These are phyloP conservation scores for Anolis apletophallus DNA, from an alignment of 2,797 vertebrate genomes.

Conservation along the genomic window DNA sequence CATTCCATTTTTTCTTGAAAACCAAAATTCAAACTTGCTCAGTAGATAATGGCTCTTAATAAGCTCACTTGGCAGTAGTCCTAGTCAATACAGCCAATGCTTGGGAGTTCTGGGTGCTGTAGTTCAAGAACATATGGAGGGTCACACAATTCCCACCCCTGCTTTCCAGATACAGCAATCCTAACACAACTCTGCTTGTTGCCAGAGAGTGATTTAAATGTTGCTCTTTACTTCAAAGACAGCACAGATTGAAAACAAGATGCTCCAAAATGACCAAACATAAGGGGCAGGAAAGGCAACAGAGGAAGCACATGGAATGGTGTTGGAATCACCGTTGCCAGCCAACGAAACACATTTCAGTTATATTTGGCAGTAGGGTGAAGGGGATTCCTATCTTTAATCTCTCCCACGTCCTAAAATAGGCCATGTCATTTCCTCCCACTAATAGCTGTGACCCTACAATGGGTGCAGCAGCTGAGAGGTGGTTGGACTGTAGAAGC, in stretches of 20 bases:
- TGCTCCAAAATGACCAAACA: neutral
- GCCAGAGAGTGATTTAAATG: neutral
- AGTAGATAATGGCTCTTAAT: neutral
- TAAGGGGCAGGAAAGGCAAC: neutral
- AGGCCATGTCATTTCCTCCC: constrained; percentile 60
- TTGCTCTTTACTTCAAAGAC: neutral
- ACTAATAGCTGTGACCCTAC: constrained; percentile 37
- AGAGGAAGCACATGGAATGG: neutral
- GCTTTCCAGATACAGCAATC: neutral
- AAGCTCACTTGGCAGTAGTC: no score
- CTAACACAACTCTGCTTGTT: neutral
- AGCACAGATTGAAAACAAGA: neutral
- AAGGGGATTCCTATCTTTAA: constrained; percentile 70
- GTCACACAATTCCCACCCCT: neutral
- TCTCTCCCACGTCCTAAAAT: constrained; percentile 61
- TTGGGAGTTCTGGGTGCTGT: no score
- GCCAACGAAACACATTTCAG: constrained; percentile 14
- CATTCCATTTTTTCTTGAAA: neutral
- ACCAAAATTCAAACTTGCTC: neutral
- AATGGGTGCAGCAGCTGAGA: neutral
- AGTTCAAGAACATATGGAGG: no score
- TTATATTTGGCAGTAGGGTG: constrained; percentile 69
- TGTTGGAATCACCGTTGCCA: neutral
- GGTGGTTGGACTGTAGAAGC: neutral
- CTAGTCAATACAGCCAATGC: neutral